Conservation (phyloP, 2,888 invertebrate species). For the Saturnia japonica region DNA sequence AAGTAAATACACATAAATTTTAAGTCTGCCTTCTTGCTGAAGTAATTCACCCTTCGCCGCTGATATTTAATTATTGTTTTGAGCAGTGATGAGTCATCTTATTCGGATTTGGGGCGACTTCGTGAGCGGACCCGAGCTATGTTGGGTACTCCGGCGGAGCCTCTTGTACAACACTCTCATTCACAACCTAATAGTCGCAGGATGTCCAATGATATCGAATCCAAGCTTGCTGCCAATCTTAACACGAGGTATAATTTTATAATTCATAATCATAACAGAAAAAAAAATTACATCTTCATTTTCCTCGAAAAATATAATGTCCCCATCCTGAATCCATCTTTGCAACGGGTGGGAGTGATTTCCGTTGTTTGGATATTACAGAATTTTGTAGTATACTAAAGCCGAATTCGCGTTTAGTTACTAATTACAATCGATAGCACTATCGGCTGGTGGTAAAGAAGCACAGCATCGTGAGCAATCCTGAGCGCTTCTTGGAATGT, state of each 20-base stretch:
- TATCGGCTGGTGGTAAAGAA: too few relatives aligned
- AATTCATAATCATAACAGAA: neutral
- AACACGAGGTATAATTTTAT: constrained; percentile 61
- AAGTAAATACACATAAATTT: too few relatives aligned
- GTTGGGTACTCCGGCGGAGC: constrained; percentile 59
- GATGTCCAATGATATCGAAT: constrained; percentile 69
- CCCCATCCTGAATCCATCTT: too few relatives aligned
- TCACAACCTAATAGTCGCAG: constrained; percentile 71
- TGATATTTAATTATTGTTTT: neutral
- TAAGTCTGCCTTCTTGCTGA: too few relatives aligned
- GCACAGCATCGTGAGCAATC: too few relatives aligned
- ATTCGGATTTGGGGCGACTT: constrained; percentile 67
- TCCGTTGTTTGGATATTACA: too few relatives aligned
- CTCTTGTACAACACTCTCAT: constrained; percentile 54
- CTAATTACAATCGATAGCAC: too few relatives aligned
- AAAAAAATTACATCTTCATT: neutral
- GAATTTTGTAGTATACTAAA: too few relatives aligned
- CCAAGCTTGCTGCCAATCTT: constrained; percentile 70
- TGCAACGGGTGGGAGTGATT: neutral
- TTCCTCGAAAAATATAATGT: too few relatives aligned
- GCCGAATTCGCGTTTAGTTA: too few relatives aligned
- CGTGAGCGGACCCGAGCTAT: constrained; percentile 71
- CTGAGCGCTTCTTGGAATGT: too few relatives aligned
- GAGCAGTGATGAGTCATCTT: constrained; percentile 71
- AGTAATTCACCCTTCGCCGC: neutral